These are phyloP conservation scores for Dissostichus mawsoni DNA, from an alignment of 2,113 vertebrate genomes.

Conservation along the genomic window DNA sequence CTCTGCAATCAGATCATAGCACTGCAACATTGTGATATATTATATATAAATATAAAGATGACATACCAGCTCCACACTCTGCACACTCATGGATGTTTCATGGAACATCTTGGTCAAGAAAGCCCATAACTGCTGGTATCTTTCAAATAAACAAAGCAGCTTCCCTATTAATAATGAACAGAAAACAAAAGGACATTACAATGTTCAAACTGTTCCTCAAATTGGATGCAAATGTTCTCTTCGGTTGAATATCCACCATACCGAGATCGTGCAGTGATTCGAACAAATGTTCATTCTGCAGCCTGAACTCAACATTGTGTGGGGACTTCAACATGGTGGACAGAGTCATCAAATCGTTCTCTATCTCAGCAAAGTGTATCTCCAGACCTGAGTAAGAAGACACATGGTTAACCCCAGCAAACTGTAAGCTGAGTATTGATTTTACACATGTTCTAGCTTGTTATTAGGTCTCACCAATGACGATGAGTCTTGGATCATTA, in stretches of 20 bases:
- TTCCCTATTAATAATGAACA: conserved; percentile 63
- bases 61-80: conserved; percentile 83
- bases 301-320: conserved; percentile 73
- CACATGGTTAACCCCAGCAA: neutral
- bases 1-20: neutral
- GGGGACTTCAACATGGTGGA: conserved; percentile 82
- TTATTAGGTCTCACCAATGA: conserved; percentile 80
- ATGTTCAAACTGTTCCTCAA: neutral
- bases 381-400: conserved; percentile 76
- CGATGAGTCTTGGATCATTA: conserved; percentile 73
- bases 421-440: neutral
- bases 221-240: neutral
- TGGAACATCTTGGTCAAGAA: conserved; percentile 85
- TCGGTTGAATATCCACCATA: conserved; percentile 60
- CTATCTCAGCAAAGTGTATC: conserved; percentile 74
- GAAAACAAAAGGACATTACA: conserved; percentile 9
- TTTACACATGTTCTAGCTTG: neutral
- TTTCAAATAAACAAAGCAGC: conserved; percentile 83
- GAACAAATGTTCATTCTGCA: conserved; percentile 79
- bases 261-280: conserved; percentile 80
- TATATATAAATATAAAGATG: neutral
- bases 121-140: conserved; percentile 86
- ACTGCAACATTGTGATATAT: neutral
- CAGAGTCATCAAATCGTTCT: conserved; percentile 82
- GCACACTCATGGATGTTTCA: conserved; percentile 76